These are phyloP conservation scores for Trematomus bernacchii DNA, from an alignment of 2,797 vertebrate genomes.

Conservation along the genomic window DNA sequence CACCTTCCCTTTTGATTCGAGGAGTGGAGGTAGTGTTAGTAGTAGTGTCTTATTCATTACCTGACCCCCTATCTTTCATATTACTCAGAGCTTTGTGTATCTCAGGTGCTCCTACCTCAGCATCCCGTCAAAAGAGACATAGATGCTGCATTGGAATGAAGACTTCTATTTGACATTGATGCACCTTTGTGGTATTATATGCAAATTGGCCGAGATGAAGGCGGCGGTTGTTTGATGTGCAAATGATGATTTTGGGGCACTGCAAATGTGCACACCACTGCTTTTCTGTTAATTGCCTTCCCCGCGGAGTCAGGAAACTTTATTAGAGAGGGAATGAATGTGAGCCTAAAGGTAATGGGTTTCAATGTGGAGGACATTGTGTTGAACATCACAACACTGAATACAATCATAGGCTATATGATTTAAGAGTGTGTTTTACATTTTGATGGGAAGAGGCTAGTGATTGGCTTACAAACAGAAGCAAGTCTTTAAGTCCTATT, in stretches of 20 bases:
- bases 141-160: constrained; percentile 53
- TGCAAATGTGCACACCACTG: constrained; percentile 70
- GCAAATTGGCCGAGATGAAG: constrained; percentile 76
- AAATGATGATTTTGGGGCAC: constrained; percentile 81
- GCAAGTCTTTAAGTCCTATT: constrained; percentile 1
- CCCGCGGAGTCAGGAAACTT: constrained; percentile 71
- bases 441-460: constrained; percentile 18
- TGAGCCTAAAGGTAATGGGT: constrained; percentile 54
- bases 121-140: constrained; percentile 46
- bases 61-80: constrained; percentile 17
- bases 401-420: constrained; percentile 36
- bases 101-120: constrained; percentile 35
- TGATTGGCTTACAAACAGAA: constrained; percentile 31
- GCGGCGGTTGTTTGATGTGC: constrained; percentile 79
- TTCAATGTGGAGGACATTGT: constrained; percentile 51
- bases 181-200: constrained; percentile 80
- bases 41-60: constrained; percentile 10
- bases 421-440: constrained; percentile 21
- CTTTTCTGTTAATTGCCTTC: constrained; percentile 82
- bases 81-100: constrained; percentile 37
- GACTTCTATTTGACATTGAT: constrained; percentile 81
- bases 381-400: constrained; percentile 41
- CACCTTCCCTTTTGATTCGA: not conserved
- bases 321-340: constrained; percentile 68
- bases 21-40: not conserved